Evolutionary conservation across 2,797 vertebrate species (phyloP).

Genomic region (Acipenser ruthenus): DNA sequence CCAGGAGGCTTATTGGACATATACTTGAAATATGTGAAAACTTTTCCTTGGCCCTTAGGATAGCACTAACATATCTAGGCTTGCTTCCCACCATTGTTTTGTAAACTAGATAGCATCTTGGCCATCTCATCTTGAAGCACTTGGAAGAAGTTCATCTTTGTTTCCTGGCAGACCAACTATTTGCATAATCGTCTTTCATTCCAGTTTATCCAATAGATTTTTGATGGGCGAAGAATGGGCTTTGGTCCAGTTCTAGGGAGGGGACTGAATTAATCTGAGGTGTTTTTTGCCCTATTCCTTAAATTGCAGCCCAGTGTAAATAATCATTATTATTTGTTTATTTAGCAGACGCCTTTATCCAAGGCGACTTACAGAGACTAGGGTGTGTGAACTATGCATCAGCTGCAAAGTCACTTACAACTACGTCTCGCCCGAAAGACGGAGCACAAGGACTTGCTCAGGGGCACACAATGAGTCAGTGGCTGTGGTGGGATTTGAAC

Average conservation of each 20-base stretch:
- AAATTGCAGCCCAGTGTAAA: no score
- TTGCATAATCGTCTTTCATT: slow-evolving; percentile 59
- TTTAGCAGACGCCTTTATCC: no score
- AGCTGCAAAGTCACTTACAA: no score
- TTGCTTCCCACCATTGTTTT: slow-evolving; percentile 35
- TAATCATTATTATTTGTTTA: no score
- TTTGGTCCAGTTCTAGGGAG: slow-evolving; percentile 38
- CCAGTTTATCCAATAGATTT: slow-evolving; percentile 51
- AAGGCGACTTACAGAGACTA: no score
- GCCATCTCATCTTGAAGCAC: slow-evolving; percentile 61
- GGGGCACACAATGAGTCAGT: no score
- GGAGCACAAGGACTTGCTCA: no score
- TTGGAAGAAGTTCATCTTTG: slow-evolving; percentile 49
- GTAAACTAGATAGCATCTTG: slow-evolving; percentile 40
- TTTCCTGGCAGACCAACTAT: slow-evolving; percentile 58
- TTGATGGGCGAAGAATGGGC: slow-evolving; percentile 44
- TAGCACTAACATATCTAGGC: slow-evolving; percentile 29
- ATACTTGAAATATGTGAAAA: background rate
- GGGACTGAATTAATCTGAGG: slow-evolving; percentile 30
- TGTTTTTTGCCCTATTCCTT: slow-evolving; percentile 27
- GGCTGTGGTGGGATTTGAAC: no score
- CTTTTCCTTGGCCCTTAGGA: slow-evolving; percentile 12
- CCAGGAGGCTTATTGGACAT: slow-evolving; percentile 3
- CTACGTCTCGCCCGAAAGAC: no score
- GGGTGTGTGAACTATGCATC: no score